Evolutionary conservation across 2,113 vertebrate species (phyloP).

Genomic region (Grallaria varia): DNA sequence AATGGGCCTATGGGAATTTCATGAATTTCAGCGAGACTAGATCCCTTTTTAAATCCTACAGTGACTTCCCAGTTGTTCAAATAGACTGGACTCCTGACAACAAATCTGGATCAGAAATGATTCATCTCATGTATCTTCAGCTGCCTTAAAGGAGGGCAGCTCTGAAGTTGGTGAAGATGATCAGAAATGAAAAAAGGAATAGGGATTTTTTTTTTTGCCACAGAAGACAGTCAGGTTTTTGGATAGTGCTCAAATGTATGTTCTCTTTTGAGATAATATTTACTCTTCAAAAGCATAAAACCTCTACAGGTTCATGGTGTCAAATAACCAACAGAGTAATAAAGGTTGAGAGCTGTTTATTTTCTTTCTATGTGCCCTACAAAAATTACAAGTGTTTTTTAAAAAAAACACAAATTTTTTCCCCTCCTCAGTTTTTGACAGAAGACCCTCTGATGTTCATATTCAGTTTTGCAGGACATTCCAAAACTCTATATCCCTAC

Average conservation of each 20-base stretch:
- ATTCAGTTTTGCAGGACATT: neutral
- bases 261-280: neutral
- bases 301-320: neutral
- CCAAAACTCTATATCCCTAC: neutral
- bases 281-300: neutral
- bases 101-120: accelerated
- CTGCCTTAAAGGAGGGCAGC: neutral
- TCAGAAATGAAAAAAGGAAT: neutral
- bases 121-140: neutral
- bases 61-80: neutral
- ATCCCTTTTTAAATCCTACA: neutral
- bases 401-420: neutral
- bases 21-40: neutral
- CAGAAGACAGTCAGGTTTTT: neutral
- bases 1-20: neutral
- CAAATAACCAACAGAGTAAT: neutral
- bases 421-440: neutral
- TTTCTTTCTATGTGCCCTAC: neutral
- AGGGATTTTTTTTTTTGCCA: neutral
- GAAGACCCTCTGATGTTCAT: neutral
- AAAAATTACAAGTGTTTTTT: neutral
- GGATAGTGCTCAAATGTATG: neutral
- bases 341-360: neutral
- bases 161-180: neutral
- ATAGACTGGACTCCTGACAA: neutral